These are phyloP conservation scores for Carassius auratus DNA, from an alignment of 2,113 vertebrate genomes.

Conservation along the genomic window DNA sequence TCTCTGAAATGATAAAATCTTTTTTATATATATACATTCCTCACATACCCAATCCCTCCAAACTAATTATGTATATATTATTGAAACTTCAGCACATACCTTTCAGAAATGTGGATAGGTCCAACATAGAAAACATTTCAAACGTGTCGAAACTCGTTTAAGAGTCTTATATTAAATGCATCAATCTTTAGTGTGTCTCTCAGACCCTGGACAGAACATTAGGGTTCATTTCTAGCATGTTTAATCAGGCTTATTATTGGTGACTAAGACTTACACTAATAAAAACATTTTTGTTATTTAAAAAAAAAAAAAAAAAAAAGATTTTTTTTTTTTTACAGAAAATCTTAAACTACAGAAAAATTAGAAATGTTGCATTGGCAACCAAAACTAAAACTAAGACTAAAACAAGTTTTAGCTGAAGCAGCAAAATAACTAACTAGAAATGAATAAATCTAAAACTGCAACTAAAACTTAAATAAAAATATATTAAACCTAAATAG, in stretches of 20 bases:
- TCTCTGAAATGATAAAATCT: neutral
- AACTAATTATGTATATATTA: neutral
- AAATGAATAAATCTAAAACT: neutral
- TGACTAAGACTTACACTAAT: neutral
- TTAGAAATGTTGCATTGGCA: neutral
- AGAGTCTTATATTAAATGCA: neutral
- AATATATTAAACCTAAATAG: neutral
- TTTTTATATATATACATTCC: neutral
- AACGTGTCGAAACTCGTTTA: neutral
- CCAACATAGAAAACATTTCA: neutral
- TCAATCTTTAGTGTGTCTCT: neutral
- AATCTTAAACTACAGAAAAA: neutral
- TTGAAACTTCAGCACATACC: neutral
- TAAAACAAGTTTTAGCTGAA: neutral
- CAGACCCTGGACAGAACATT: neutral
- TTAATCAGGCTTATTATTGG: neutral
- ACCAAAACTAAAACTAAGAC: too few relatives aligned
- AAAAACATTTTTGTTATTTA: neutral
- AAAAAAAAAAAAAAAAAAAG: too few relatives aligned
- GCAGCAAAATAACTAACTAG: neutral
- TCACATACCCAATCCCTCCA: neutral
- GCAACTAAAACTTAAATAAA: neutral
- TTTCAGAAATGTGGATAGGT: neutral
- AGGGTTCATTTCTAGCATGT: neutral
- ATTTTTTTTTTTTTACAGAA: too few relatives aligned